These are phyloP conservation scores for Psittacula cyanocephala DNA, from an alignment of 2,113 vertebrate genomes.

Conservation along the genomic window DNA sequence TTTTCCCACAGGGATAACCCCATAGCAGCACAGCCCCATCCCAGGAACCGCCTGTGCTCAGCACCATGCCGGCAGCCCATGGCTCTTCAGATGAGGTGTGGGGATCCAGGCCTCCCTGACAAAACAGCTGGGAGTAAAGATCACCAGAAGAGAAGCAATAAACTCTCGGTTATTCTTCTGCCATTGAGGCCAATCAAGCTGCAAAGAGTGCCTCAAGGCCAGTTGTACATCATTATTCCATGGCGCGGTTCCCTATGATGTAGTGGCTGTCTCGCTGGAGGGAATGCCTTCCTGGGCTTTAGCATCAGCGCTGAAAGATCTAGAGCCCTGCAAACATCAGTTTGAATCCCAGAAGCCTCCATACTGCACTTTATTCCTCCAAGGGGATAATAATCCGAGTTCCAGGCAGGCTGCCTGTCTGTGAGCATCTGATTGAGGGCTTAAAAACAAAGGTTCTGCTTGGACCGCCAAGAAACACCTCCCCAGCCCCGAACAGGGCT, in stretches of 20 bases:
- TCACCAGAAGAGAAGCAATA: slow-evolving; percentile 45
- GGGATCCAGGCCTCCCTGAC: not conserved
- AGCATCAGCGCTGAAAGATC: not conserved
- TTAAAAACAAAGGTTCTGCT: not conserved
- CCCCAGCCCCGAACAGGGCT: not conserved
- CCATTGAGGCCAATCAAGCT: slow-evolving; percentile 54
- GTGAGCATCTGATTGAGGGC: not conserved
- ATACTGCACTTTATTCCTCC: not conserved
- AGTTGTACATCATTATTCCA: slow-evolving; percentile 47
- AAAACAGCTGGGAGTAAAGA: slow-evolving; percentile 54
- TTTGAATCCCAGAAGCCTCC: not conserved
- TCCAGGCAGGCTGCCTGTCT: not conserved
- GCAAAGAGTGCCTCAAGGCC: slow-evolving; percentile 52
- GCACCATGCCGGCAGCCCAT: not conserved
- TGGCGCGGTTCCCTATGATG: not conserved
- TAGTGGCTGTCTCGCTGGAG: not conserved
- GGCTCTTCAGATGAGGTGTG: not conserved
- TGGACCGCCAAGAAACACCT: not conserved
- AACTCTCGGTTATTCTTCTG: slow-evolving; percentile 43
- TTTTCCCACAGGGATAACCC: not conserved
- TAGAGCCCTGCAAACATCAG: not conserved
- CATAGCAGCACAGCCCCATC: not conserved
- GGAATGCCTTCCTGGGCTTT: not conserved
- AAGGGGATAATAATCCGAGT: not conserved
- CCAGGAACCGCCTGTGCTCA: not conserved